Evolutionary conservation across 2,797 vertebrate genomes (phyloP), one percentile per base, ranked within the genome.

Genomic region (Potorous gilbertii): DNA sequence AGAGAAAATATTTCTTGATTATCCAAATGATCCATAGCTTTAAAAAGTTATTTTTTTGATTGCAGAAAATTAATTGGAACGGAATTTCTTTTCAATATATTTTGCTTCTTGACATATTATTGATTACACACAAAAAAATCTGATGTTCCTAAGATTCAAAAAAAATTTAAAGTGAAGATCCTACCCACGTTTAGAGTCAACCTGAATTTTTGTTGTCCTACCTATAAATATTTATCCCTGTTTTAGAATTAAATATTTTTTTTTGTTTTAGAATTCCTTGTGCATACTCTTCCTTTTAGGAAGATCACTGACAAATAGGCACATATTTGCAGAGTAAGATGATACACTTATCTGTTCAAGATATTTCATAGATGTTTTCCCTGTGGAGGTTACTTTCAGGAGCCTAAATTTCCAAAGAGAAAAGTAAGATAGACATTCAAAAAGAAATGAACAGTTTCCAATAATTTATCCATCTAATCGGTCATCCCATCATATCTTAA

Each of bases 271-370:
- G 31, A 12, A 16, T 29, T 18, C 50, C 94, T 14, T 81, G 59
- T 31, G 3, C 56, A 91, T 40, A 16, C 62, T 95, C 93, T 90
- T 91, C 24, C 50, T 52, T 95, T 62, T 31, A 95, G 91, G 52
- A 90, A 50, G 55, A 55, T 56, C 87, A 91, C 56, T 94, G 24
- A 1, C 24, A 54, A 94, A 24, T 54, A 21, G 14, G n/a, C 46
- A 50, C 90, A 91, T 92, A 87, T 90, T 93, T 92, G 92, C 92
- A 96, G 89, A n/a, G 56, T 81, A 40, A 81, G 18, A 81, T 81
- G 62, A 40, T 81, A 46, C 14, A 31, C 59, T 59, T 16, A 34
- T 66, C 59, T n/a, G 12, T 13, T n/a, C 13, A 66, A 66, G n/a
- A 16, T 66, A 66, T n/a, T 18, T 66, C 62, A 66, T 66, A n/a